Evolutionary conservation across 2,888 invertebrate genomes (phyloP), one percentile per base, ranked within the genome.

Genomic region (Cephus rjabovi): DNA sequence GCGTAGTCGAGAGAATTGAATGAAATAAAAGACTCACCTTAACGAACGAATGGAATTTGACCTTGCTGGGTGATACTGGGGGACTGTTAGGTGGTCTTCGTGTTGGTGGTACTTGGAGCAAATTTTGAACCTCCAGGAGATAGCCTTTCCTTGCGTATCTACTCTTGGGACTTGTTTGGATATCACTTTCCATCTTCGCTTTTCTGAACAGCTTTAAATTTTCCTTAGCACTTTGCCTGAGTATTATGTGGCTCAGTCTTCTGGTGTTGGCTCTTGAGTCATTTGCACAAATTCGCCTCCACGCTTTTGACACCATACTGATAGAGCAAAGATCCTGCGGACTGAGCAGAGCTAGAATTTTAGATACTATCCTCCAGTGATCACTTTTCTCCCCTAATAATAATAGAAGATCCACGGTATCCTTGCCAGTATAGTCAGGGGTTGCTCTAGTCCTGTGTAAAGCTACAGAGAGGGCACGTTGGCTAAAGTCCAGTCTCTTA

Each of bases 61-160:
- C 87, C 89, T 92, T 92, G 80, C 90, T 90, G 0, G 92, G 92
- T 4, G 92, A 92, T 11, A 92, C 91, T 1, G 92, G 92, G 34
- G 92, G 92, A 81, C 92, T 92, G 70, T 81, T 87, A 0, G 91
- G 89, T 68, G 87, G 86, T 76, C 77, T 76, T 71, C 75, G 78
- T 23, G 85, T 84, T 4, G 82, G 81, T 1, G 87, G 87, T 4
- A 81, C 81, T 37, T 85, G 84, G 0, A 90, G 79, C 33, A 90
- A 82, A 81, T 91, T 91, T 73, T 90, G 89, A 56, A 91, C 90
- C 33, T 88, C 88, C n/a, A 88, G 69, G 2, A 91, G 84, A 75
- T 84, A 86, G 2, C 90, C 89, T 79, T 89, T 90, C 73, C 87
- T 87, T 3, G 82, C 87, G 75, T 86, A 89, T 79, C 87, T 83